Base-by-base conservation (phyloP, 2,888 invertebrate genomes). In the Acanthosoma haemorrhoidale region DNA sequence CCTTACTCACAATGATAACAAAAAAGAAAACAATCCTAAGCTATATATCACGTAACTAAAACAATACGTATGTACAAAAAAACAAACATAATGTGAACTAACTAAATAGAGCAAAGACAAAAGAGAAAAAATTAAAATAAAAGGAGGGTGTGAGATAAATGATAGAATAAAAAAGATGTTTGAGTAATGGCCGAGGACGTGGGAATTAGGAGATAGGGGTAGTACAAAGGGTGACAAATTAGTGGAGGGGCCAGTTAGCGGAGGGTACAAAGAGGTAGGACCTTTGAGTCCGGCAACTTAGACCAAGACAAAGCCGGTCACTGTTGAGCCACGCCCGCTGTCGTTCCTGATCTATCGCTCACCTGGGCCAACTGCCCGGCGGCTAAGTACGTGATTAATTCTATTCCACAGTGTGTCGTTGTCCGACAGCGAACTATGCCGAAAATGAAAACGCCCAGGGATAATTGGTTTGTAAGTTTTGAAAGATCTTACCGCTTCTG, bases 151-250 rank as follows among this genome's bases (percentile, higher is more conserved):
- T 5, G n/a, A 29, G 51, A 43, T 43, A 21, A 21, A 43, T 43
- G 18, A 41, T 11, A 43, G 25, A 43, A 43, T 21, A 43, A 43
- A 43, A 3, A 51, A 25, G 4, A 51, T n/a, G n/a, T n/a, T n/a
- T n/a, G 25, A 51, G n/a, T 25, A 51, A 13, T 25, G 11, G 29
- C n/a, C 4, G n/a, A 21, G 51, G 51, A 51, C 25, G 29, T 51
- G 51, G 25, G 25, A 51, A 25, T 51, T 11, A 51, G 29, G 25
- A 13, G 5, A 25, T 16, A 51, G 25, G 51, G 51, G 51, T 51
- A 9, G 51, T 51, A 51, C 51, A 51, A 51, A 51, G 29, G 51
- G 51, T 51, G 51, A 51, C 51, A 51, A 51, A 51, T 51, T 51
- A 25, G 51, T n/a, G n/a, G n/a, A n/a, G n/a, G n/a, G n/a, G n/a